A percentile compares a stretch with the other conserved stretches of the same genome.
Evolutionary conservation across 2,888 invertebrate species (phyloP).

Genomic region (Drosophila sordidula): DNA sequence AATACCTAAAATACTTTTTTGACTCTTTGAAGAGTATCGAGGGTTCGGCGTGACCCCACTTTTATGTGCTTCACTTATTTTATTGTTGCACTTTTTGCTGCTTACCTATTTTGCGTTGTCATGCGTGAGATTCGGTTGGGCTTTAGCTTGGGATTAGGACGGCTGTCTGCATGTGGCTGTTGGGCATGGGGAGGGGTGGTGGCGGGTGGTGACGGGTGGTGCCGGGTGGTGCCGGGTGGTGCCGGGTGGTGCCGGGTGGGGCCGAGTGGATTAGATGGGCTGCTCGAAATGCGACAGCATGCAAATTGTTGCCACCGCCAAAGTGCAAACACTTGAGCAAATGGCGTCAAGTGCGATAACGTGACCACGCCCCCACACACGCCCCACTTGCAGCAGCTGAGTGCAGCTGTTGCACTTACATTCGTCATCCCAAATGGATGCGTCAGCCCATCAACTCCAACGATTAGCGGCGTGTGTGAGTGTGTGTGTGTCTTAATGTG

Average conservation of each 20-base stretch:
- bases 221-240: not conserved
- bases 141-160: slow-evolving; percentile 41
- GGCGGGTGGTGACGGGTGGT: not conserved
- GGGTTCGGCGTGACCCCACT: not conserved
- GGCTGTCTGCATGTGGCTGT: slow-evolving; percentile 2
- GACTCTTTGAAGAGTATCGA: not conserved
- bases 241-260: not conserved
- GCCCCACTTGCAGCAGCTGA: not conserved
- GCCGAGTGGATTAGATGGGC: not conserved
- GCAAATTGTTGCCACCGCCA: slow-evolving; percentile 71
- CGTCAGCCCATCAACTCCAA: slow-evolving; percentile 27
- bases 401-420: slow-evolving; percentile 21
- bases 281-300: slow-evolving; percentile 55
- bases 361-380: slow-evolving; percentile 40
- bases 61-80: slow-evolving; percentile 10
- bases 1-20: too few species aligned
- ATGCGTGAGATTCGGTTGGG: slow-evolving; percentile 37
- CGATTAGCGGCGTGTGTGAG: slow-evolving; percentile 38
- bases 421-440: slow-evolving; percentile 29
- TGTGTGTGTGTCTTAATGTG: slow-evolving; percentile 1
- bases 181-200: not conserved
- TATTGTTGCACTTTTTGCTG: slow-evolving; percentile 43
- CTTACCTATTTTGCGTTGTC: slow-evolving; percentile 49
- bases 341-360: slow-evolving; percentile 75
- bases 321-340: slow-evolving; percentile 77